Percentiles rank a stretch among this genome's conserved stretches.
Evolutionary conservation across 1,140 invertebrate genomes (phyloP).

Genomic region (Tetraneura akinire): DNA sequence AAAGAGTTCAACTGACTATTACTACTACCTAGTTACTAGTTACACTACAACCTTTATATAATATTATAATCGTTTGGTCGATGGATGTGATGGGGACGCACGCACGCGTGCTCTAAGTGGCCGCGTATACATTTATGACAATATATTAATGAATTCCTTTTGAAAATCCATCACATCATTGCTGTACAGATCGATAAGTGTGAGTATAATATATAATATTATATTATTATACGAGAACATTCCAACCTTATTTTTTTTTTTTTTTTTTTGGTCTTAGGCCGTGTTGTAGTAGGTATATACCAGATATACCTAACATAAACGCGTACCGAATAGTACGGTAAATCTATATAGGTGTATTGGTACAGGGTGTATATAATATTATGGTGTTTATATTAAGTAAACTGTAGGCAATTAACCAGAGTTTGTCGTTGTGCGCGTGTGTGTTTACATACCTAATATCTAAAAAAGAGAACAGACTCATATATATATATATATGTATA

Average conservation of each 20-base stretch:
- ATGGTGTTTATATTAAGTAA: slow-evolving; percentile 43
- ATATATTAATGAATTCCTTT: slow-evolving; percentile 28
- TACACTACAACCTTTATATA: neutral
- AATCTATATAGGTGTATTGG: too few species aligned
- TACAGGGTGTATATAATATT: too few species aligned
- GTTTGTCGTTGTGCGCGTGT: slow-evolving; percentile 4
- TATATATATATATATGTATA: neutral
- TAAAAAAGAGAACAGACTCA: slow-evolving; percentile 23
- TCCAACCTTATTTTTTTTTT: neutral
- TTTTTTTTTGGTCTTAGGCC: neutral
- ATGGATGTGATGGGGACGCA: neutral
- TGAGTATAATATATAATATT: neutral
- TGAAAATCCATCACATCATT: slow-evolving; percentile 1
- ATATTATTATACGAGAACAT: slow-evolving; percentile 27
- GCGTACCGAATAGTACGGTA: too few species aligned
- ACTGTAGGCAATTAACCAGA: slow-evolving; percentile 46
- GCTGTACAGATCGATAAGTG: neutral
- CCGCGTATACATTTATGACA: slow-evolving; percentile 16
- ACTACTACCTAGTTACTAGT: too few species aligned
- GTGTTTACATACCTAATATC: slow-evolving; percentile 20
- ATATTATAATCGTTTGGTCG: neutral
- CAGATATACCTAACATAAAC: too few species aligned
- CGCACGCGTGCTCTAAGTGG: slow-evolving; percentile 3
- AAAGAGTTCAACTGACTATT: slow-evolving; percentile 38
- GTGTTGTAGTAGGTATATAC: neutral